Conservation (phyloP, 2,797 vertebrate species). For the Onychomys torridus region DNA sequence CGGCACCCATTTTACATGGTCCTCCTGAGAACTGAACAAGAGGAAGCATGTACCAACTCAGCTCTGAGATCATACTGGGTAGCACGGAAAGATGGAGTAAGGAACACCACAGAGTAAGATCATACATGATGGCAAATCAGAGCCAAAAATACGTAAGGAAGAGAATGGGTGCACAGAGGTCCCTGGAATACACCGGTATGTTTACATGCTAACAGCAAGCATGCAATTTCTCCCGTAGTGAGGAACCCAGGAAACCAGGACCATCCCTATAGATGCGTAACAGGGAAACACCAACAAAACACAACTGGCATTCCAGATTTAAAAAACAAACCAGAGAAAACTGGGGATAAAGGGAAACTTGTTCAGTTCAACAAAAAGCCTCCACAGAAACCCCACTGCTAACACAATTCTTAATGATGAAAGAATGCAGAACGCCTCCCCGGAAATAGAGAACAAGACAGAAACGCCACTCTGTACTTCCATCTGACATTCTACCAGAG, state of each 20-base stretch:
- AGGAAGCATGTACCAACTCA: not conserved
- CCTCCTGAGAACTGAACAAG: not conserved
- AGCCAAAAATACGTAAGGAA: not conserved
- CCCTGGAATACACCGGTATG: not conserved
- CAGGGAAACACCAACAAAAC: not conserved
- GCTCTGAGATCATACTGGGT: not conserved
- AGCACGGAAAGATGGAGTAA: not conserved
- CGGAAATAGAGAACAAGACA: not conserved
- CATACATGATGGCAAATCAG: not conserved
- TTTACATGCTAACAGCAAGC: not conserved
- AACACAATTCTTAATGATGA: not conserved
- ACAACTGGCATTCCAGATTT: not conserved
- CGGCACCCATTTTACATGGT: too few relatives aligned
- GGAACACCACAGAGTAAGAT: not conserved
- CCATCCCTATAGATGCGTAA: not conserved
- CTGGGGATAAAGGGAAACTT: not conserved
- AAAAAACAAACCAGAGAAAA: not conserved
- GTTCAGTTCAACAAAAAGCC: not conserved
- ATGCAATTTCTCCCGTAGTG: not conserved
- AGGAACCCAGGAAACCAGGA: not conserved
- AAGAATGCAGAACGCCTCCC: not conserved
- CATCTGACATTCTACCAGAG: not conserved
- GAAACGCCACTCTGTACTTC: not conserved
- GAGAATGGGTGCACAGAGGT: not conserved
- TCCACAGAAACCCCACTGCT: not conserved